Evolutionary conservation across 2,797 vertebrate species (phyloP), one percentile per base, ranked within the genome.

Genomic region (Catostomus latipinnis): DNA sequence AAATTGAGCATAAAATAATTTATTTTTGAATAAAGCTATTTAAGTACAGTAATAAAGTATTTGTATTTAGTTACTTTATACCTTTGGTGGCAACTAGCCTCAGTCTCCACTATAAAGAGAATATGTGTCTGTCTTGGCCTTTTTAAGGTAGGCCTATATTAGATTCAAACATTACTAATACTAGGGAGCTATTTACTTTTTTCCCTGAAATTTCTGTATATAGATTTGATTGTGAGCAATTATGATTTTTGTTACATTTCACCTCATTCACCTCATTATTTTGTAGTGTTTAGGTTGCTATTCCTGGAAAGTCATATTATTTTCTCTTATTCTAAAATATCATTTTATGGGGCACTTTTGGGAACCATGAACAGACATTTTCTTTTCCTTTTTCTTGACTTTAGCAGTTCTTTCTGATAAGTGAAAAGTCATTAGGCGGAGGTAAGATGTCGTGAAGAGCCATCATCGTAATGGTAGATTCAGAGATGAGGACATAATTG

Each of bases 401-500:
- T 74, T 12, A 76, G 75, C 78, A 81, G 57, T 73, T 76, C 71
- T 76, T 43, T 6, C 68, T 76, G 75, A 81, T 82, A 84, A 86
- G 80, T 82, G 49, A 60, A 81, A 81, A 74, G 60, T 50, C 61
- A 82, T 84, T 84, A 82, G 78, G 52, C 61, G 48, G 71, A 84
- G 69, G 82, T 80, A 82, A 82, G 81, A 82, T 82, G 81, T 34
- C 9, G 56, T 81, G 78, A 82, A 85, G 86, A 58, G 70, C 72
- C 69, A 81, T 85, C 81, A 78, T 84, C 63, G 11, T 84, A 77
- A 82, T 82, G 75, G 77, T 73, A 63, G 49, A 81, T 85, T 87
- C 71, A 67, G 46, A 74, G 80, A 82, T 43, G 63, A 79, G 78
- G 61, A 69, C 74, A 78, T 84, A 83, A 86, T 82, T 86, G 80